Conservation (phyloP, 2,888 invertebrate species). For the Taphrorychus bicolor region DNA sequence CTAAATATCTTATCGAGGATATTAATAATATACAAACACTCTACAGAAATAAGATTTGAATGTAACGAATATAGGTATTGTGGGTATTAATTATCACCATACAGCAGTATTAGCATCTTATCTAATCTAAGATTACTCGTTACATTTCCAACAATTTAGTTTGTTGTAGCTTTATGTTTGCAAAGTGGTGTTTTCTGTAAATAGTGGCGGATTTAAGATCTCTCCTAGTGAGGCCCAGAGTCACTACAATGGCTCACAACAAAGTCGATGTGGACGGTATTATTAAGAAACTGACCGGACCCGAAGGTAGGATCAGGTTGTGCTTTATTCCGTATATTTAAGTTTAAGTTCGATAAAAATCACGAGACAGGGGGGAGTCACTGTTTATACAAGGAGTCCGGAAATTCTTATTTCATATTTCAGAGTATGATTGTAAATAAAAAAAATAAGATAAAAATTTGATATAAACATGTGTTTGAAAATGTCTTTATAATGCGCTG, state of each 20-base stretch:
- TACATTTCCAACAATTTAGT: neutral
- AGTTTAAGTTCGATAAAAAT: neutral
- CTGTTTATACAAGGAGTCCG: no score
- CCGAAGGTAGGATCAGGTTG: conserved; percentile 43
- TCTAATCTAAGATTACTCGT: conserved; percentile 9
- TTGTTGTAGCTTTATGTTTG: conserved; percentile 2
- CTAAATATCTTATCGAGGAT: neutral
- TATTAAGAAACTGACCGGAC: conserved; percentile 45
- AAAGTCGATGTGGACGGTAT: conserved; percentile 46
- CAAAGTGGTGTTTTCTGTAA: conserved; percentile 4
- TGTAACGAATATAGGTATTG: neutral
- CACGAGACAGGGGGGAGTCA: no score
- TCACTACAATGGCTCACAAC: conserved; percentile 17
- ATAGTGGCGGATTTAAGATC: conserved; percentile 16
- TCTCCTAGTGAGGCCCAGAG: conserved; percentile 8
- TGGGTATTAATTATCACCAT: neutral
- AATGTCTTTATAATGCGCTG: no score
- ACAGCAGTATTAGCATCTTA: neutral
- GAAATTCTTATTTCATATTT: no score
- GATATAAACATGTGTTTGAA: no score
- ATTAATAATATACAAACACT: conserved; percentile 8
- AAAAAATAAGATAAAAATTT: no score
- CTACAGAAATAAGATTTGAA: neutral
- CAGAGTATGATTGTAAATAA: no score
- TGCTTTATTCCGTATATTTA: conserved; percentile 8